These are phyloP conservation scores for Brachionus sp. DNA, from an alignment of 1,140 invertebrate species.

Conservation along the genomic window DNA sequence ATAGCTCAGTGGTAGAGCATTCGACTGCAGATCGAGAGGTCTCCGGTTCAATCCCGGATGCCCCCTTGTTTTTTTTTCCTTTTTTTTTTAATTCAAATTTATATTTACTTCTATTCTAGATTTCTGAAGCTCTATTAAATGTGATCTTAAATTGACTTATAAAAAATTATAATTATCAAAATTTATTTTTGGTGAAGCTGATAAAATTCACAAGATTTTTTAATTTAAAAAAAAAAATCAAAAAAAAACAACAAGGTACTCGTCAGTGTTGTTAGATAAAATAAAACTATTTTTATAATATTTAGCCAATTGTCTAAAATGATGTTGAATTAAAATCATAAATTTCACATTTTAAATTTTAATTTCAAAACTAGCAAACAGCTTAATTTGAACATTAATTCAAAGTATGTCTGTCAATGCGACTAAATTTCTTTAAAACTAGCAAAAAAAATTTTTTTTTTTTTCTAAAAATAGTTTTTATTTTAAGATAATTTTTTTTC, in stretches of 20 bases:
- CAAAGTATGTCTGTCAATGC: background rate
- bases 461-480: background rate
- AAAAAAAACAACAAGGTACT: background rate
- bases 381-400: background rate
- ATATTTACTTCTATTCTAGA: background rate
- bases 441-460: background rate
- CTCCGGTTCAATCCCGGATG: conserved; percentile 1
- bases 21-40: conserved; percentile 2
- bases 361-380: background rate
- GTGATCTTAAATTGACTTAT: background rate
- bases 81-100: background rate
- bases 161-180: background rate
- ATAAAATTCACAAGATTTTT: background rate
- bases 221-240: background rate
- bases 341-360: background rate
- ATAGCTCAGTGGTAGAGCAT: conserved; percentile 4
- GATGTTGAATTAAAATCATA: background rate
- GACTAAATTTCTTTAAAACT: background rate
- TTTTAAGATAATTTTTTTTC: background rate
- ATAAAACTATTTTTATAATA: background rate
- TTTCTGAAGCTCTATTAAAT: background rate
- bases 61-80: background rate
- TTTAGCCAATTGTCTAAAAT: background rate
- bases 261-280: background rate
- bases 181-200: background rate